Evolutionary conservation across 30 jellyfish, hydroid and myxozoan genomes (phyloP).

Genomic region (Aurelia sp.): DNA sequence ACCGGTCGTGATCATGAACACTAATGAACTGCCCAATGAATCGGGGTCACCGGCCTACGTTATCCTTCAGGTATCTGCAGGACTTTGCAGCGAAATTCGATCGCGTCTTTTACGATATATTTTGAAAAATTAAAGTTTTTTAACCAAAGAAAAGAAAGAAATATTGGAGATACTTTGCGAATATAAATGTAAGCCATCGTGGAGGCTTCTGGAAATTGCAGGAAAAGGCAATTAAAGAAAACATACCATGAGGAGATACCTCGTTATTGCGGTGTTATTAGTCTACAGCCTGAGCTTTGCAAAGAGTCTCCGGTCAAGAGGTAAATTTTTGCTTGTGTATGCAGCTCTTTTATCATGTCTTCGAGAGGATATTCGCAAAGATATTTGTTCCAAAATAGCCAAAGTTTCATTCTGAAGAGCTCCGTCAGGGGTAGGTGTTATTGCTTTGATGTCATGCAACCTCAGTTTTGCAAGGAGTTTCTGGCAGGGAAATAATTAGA

Average conservation of each 20-base stretch:
- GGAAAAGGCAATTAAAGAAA: slow-evolving; percentile 8
- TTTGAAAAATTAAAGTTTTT: slow-evolving; percentile 7
- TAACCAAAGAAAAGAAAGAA: background rate
- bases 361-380: too few species aligned
- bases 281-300: slow-evolving; percentile 42
- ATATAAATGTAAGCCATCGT: slow-evolving; percentile 29
- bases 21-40: slow-evolving; percentile 54
- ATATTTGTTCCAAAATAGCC: too few species aligned
- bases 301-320: slow-evolving; percentile 44
- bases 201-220: slow-evolving; percentile 30
- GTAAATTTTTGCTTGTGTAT: background rate
- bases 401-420: too few species aligned
- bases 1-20: slow-evolving; percentile 68
- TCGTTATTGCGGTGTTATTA: slow-evolving; percentile 14
- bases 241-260: slow-evolving; percentile 26
- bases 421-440: too few species aligned
- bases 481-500: too few species aligned
- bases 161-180: slow-evolving; percentile 11
- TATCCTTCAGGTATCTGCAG: slow-evolving; percentile 44
- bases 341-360: background rate
- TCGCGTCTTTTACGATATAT: slow-evolving; percentile 48
- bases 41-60: slow-evolving; percentile 61
- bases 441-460: background rate
- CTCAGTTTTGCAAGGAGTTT: slow-evolving; percentile 26
- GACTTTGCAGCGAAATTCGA: background rate